Conservation (phyloP, 2,888 invertebrate genomes). For the Orgyia antiqua region DNA sequence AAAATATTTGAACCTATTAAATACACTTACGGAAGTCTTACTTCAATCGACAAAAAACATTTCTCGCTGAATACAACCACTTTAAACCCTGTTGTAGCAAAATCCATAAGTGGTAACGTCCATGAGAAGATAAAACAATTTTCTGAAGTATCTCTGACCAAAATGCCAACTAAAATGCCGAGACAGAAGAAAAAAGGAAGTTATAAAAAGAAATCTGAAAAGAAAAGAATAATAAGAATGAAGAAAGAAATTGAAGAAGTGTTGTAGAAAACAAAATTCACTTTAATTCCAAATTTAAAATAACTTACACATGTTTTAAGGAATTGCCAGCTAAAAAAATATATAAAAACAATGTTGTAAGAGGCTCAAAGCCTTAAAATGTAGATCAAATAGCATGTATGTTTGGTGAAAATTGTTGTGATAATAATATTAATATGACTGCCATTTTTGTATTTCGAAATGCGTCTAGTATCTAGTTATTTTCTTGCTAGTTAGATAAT, state of each 20-base stretch:
- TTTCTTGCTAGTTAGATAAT: no score
- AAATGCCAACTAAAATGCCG: conserved; percentile 44
- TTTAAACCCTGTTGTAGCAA: conserved; percentile 38
- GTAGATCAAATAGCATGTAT: conserved; percentile 28
- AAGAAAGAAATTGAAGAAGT: conserved; percentile 64
- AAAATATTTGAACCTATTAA: conserved; percentile 53
- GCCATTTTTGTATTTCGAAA: conserved; percentile 33
- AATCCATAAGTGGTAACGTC: conserved; percentile 55
- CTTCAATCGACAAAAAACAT: conserved; percentile 41
- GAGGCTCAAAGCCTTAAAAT: conserved; percentile 18
- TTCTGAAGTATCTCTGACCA: conserved; percentile 37
- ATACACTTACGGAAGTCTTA: conserved; percentile 37
- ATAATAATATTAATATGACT: conserved; percentile 30
- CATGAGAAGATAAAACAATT: conserved; percentile 69
- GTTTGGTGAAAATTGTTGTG: conserved; percentile 31
- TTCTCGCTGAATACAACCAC: conserved; percentile 33
- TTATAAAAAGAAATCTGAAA: conserved; percentile 52
- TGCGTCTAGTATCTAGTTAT: no score
- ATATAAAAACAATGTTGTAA: conserved; percentile 10
- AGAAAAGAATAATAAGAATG: conserved; percentile 54
- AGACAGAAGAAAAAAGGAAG: conserved; percentile 52
- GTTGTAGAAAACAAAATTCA: conserved; percentile 31
- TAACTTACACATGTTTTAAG: background rate
- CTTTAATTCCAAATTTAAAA: background rate
- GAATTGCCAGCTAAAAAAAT: conserved; percentile 2